These are phyloP conservation scores for Chymomyza procnemis DNA, from an alignment of 2,888 invertebrate genomes.

Conservation along the genomic window DNA sequence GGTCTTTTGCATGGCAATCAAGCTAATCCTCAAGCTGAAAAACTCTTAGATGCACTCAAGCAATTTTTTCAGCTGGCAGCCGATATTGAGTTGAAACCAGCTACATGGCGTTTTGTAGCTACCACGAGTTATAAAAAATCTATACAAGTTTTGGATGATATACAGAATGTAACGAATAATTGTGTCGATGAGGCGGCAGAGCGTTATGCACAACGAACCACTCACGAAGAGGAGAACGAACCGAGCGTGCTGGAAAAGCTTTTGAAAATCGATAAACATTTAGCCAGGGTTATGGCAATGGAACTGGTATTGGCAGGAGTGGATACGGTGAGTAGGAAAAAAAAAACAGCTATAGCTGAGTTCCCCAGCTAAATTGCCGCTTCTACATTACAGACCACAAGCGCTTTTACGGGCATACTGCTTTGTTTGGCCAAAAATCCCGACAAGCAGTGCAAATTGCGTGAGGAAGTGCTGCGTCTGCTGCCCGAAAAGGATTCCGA, in stretches of 20 bases:
- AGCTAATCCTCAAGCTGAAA: slow-evolving; percentile 54
- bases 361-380: too few relatives aligned
- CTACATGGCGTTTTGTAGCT: slow-evolving; percentile 67
- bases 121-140: slow-evolving; percentile 69
- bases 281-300: slow-evolving; percentile 80
- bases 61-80: slow-evolving; percentile 41
- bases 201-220: slow-evolving; percentile 24
- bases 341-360: too few relatives aligned
- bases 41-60: slow-evolving; percentile 43
- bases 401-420: slow-evolving; percentile 80
- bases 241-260: slow-evolving; percentile 80
- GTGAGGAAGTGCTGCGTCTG: slow-evolving; percentile 80
- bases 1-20: slow-evolving; percentile 60
- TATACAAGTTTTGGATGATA: slow-evolving; percentile 51
- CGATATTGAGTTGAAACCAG: slow-evolving; percentile 73
- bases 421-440: slow-evolving; percentile 83
- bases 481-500: slow-evolving; percentile 77
- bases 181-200: slow-evolving; percentile 71
- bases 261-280: slow-evolving; percentile 79
- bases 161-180: slow-evolving; percentile 60
- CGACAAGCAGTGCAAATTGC: slow-evolving; percentile 82
- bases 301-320: slow-evolving; percentile 82
- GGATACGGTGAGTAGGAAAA: slow-evolving; percentile 80
- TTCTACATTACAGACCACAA: slow-evolving; percentile 79
- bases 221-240: slow-evolving; percentile 40